These are phyloP conservation scores for Hydraecia micacea DNA, from an alignment of 2,888 invertebrate species.

Conservation along the genomic window DNA sequence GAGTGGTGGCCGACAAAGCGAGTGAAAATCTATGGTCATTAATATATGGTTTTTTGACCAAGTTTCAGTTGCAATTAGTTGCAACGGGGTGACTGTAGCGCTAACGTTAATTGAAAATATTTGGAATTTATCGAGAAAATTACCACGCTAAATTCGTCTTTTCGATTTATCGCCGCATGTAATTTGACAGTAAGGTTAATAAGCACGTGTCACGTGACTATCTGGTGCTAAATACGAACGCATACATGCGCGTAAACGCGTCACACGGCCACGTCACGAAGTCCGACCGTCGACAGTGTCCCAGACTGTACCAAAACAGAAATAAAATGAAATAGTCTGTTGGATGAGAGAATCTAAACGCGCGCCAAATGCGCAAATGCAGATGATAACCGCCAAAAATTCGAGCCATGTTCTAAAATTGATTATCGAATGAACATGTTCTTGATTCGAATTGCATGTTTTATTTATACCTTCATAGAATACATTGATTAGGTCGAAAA, in stretches of 20 bases:
- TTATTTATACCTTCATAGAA: neutral
- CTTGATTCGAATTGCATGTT: constrained; percentile 15
- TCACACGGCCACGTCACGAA: constrained; percentile 23
- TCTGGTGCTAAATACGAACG: constrained; percentile 9
- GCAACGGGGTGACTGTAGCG: neutral
- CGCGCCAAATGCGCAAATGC: constrained; percentile 67
- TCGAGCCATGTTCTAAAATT: constrained; percentile 32
- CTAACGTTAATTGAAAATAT: constrained; percentile 5
- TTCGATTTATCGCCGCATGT: constrained; percentile 14
- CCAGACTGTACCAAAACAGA: constrained; percentile 46
- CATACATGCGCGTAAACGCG: constrained; percentile 8
- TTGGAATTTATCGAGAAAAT: neutral
- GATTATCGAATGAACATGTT: constrained; percentile 6
- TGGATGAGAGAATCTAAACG: constrained; percentile 52
- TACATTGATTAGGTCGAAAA: neutral
- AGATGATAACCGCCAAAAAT: constrained; percentile 48
- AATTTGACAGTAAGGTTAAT: constrained; percentile 17
- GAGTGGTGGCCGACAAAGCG: neutral
- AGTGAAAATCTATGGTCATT: neutral
- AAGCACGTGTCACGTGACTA: neutral
- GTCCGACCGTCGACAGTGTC: constrained; percentile 18
- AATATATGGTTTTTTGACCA: too few species aligned
- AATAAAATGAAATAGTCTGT: constrained; percentile 55
- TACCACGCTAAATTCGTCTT: constrained; percentile 1
- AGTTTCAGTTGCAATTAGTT: too few species aligned